A percentile compares a stretch with the other conserved stretches of the same genome.
Conservation (phyloP, 2,113 vertebrate genomes). For the Nesogale talazaci region DNA sequence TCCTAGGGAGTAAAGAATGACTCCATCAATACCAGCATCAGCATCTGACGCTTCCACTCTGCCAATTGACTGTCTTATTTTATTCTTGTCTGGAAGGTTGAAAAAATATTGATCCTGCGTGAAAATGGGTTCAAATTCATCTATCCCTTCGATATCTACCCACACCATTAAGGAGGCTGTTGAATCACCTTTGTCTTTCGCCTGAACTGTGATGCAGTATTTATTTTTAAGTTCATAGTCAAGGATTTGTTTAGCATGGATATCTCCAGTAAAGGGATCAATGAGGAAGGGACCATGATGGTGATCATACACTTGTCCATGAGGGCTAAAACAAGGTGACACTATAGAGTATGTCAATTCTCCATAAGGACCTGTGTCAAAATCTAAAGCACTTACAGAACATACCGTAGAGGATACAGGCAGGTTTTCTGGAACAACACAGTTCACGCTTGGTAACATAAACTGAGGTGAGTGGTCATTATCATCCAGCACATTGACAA, state of each 20-base stretch:
- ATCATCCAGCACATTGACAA: conserved; percentile 90
- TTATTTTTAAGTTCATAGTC: conserved; percentile 91
- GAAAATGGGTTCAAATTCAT: conserved; percentile 96
- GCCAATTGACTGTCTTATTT: conserved; percentile 88
- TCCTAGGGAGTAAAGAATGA: conserved; percentile 90
- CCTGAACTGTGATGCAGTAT: conserved; percentile 92
- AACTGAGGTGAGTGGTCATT: conserved; percentile 94
- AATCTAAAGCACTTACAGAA: conserved; percentile 90
- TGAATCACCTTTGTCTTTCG: conserved; percentile 91
- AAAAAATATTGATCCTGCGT: conserved; percentile 92
- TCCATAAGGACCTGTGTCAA: conserved; percentile 92
- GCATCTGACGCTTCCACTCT: conserved; percentile 92
- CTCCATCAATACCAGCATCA: conserved; percentile 92
- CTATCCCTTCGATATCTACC: conserved; percentile 90
- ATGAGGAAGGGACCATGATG: conserved; percentile 90
- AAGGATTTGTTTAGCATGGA: conserved; percentile 90
- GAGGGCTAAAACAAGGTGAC: conserved; percentile 88
- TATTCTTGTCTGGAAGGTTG: conserved; percentile 85
- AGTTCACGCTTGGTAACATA: conserved; percentile 89
- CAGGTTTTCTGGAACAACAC: conserved; percentile 90
- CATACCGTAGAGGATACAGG: conserved; percentile 90
- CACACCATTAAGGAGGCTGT: conserved; percentile 88
- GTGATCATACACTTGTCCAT: conserved; percentile 78
- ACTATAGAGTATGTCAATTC: conserved; percentile 92
- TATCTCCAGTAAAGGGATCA: conserved; percentile 91